Conservation (phyloP, 1,140 invertebrate species). For the Drosophila dunni region DNA sequence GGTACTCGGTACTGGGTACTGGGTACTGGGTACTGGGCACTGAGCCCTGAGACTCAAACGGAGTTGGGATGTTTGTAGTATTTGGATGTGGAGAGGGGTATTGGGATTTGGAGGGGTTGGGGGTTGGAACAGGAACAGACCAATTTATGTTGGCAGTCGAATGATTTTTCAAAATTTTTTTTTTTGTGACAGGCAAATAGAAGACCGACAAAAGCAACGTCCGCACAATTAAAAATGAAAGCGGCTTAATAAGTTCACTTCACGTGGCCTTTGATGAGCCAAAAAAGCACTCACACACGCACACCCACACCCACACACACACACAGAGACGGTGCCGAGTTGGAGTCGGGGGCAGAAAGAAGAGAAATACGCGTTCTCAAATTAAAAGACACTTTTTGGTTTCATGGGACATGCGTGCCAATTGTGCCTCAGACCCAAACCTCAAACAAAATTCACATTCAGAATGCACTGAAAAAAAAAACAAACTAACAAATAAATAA, state of each 20-base stretch:
- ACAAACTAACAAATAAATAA: too few relatives aligned
- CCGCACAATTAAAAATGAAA: slow-evolving; percentile 79
- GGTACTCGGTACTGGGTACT: neutral
- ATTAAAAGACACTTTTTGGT: slow-evolving; percentile 74
- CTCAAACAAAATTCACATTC: neutral
- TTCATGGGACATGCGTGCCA: slow-evolving; percentile 68
- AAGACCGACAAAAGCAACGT: slow-evolving; percentile 45
- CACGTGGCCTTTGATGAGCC: slow-evolving; percentile 67
- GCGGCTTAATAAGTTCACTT: slow-evolving; percentile 72
- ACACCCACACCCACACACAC: neutral
- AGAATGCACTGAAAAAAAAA: neutral
- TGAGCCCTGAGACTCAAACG: too few relatives aligned
- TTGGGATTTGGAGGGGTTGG: neutral
- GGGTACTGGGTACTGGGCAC: neutral
- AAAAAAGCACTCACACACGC: slow-evolving; percentile 3
- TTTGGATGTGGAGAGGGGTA: too few relatives aligned
- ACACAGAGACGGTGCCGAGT: neutral
- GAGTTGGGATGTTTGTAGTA: too few relatives aligned
- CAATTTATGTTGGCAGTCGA: slow-evolving; percentile 50
- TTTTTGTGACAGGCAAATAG: slow-evolving; percentile 62
- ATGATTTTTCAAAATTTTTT: slow-evolving; percentile 60
- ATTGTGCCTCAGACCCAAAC: slow-evolving; percentile 35
- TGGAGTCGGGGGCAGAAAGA: neutral
- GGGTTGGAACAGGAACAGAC: slow-evolving; percentile 17
- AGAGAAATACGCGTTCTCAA: slow-evolving; percentile 42